Percentiles rank a stretch among this genome's conserved stretches.
These are phyloP conservation scores for Lamprotornis superbus DNA, from an alignment of 2,113 vertebrate species.

Conservation along the genomic window DNA sequence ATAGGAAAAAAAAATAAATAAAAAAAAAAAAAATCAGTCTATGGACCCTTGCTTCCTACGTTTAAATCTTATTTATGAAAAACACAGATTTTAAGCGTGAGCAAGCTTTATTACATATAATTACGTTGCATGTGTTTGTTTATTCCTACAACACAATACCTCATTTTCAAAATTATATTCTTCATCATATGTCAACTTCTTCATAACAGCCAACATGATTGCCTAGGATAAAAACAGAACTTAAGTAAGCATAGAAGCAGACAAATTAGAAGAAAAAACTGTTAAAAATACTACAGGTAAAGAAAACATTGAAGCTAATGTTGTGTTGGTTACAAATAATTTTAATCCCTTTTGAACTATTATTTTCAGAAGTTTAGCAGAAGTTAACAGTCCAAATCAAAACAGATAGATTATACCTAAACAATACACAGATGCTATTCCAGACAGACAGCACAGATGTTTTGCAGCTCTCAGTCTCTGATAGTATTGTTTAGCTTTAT, in stretches of 20 bases:
- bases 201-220: conserved; percentile 96
- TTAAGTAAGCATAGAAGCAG: neutral
- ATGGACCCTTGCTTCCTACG: neutral
- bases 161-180: conserved; percentile 99
- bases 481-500: neutral
- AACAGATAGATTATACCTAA: neutral
- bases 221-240: conserved; percentile 75
- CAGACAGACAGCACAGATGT: neutral
- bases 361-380: neutral
- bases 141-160: conserved; percentile 69
- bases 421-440: neutral
- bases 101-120: neutral
- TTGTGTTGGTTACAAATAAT: neutral
- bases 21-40: neutral
- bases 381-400: neutral
- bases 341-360: neutral
- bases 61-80: neutral
- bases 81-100: neutral
- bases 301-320: neutral
- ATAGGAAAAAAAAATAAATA: neutral
- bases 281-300: neutral
- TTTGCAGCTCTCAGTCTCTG: neutral
- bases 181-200: conserved; percentile 97
- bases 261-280: neutral
- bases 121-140: neutral